Evolutionary conservation across 2,888 invertebrate genomes (phyloP).

Genomic region (Hofmannophila pseudospretella): DNA sequence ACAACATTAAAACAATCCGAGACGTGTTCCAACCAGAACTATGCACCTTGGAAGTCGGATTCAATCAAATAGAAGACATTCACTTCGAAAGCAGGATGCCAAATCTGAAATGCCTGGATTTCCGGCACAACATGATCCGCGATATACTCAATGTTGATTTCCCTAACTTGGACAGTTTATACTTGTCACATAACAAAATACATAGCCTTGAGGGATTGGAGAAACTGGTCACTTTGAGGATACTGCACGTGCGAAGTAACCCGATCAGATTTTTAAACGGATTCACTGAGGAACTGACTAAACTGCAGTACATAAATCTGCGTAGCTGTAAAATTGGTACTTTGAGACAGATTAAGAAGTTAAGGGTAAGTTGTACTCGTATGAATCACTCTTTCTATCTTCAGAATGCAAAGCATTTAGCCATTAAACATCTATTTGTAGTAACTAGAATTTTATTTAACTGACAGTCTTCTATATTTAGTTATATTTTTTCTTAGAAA

Average conservation of each 20-base stretch:
- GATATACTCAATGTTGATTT: constrained; percentile 64
- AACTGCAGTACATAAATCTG: constrained; percentile 76
- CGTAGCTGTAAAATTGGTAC: constrained; percentile 73
- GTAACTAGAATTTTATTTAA: no score
- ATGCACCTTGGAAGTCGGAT: constrained; percentile 74
- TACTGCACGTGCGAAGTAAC: constrained; percentile 86
- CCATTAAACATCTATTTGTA: no score
- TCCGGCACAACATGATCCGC: constrained; percentile 68
- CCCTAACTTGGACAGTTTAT: constrained; percentile 81
- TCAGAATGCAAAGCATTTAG: no score
- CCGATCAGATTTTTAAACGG: constrained; percentile 73
- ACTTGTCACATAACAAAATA: constrained; percentile 86
- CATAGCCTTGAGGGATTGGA: constrained; percentile 79
- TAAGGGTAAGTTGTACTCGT: constrained; percentile 47
- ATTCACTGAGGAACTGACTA: constrained; percentile 54
- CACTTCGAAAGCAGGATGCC: constrained; percentile 44
- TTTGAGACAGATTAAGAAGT: constrained; percentile 72
- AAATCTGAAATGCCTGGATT: constrained; percentile 71
- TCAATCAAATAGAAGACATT: constrained; percentile 56
- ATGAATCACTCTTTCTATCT: neutral
- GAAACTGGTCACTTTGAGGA: constrained; percentile 77
- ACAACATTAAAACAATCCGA: constrained; percentile 65
- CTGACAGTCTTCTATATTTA: no score
- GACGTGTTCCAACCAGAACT: constrained; percentile 76
- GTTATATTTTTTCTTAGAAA: no score